phyloP scores from a whole-genome alignment of 2,113 vertebrate species.

The Entelurus aequoreus region DNA sequence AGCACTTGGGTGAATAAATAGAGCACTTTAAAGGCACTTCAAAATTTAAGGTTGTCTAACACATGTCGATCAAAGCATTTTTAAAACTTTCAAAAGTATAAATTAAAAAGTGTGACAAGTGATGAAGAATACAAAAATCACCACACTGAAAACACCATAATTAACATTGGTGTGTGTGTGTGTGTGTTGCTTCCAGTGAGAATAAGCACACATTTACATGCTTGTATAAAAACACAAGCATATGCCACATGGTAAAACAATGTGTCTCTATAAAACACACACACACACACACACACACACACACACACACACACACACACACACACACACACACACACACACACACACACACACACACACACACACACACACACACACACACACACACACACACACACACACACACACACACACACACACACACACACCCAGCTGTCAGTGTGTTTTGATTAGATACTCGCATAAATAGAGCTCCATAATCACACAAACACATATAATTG shows the following conservation, averaged over 20 bases:
- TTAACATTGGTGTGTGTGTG: background rate
- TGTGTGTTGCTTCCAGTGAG: background rate
- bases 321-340: constrained; percentile 16
- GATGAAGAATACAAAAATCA: background rate
- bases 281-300: constrained; percentile 4
- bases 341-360: constrained; percentile 7
- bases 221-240: constrained; percentile 7
- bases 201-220: constrained; percentile 3
- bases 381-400: constrained; percentile 13
- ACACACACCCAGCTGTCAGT: constrained; percentile 40
- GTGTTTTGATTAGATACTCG: constrained; percentile 46
- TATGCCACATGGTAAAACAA: constrained; percentile 21
- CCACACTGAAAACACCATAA: background rate
- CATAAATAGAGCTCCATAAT: constrained; percentile 44
- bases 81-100: background rate
- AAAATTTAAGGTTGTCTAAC: no score
- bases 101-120: constrained; percentile 2
- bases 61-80: background rate
- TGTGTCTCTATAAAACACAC: constrained; percentile 1
- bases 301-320: background rate
- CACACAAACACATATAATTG: constrained; percentile 53
- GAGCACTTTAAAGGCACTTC: no score
- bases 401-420: constrained; percentile 3
- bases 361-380: background rate
- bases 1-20: no score